Base-by-base conservation (phyloP, 2,888 invertebrate genomes). In the Nomada goodeniana region DNA sequence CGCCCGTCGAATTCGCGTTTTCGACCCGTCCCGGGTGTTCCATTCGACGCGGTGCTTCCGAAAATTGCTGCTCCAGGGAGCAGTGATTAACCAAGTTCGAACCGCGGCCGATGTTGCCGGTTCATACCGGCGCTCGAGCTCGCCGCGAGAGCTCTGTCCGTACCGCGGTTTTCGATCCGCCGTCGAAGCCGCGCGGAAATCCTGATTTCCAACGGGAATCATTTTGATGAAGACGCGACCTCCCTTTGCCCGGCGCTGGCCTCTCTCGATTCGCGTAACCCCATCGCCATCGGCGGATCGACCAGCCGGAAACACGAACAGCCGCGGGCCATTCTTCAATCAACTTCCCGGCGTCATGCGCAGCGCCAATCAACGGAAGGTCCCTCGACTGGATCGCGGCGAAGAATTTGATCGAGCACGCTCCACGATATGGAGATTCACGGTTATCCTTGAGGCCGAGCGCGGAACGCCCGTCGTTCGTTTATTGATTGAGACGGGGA, bases 301-400 rank as follows among this genome's bases (percentile, higher is more conserved):
- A 23, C 57, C 65, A 75, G 76, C 83, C 64, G 61, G 26, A 72
- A 59, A 76, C 78, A 77, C 20, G 78, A 78, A 76, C 73, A 68
- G 78, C 76, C 82, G 55, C 72, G 63, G 73, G 76, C 68, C 61
- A 82, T 82, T 76, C 61, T 74, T 82, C 67, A 71, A 76, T 85
- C 68, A 78, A 57, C 60, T 68, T 64, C 57, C 57, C 65, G 64
- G 70, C 67, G 76, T 82, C 70, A 64, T 59, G 74, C 63, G 65
- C 71, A 57, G 36, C 36, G 76, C 70, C 77, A 76, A 80, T 83
- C 71, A 83, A 71, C 64, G 67, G 57, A 52, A 71, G 74, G n/a
- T 61, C 76, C 64, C 61, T 59, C 11, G 44, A 60, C 44, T 65
- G 74, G 63, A 69, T 70, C 53, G 20, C 36, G 23, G 47, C 15